These are phyloP conservation scores for Saturnia japonica DNA, from an alignment of 2,888 invertebrate genomes.

Conservation along the genomic window DNA sequence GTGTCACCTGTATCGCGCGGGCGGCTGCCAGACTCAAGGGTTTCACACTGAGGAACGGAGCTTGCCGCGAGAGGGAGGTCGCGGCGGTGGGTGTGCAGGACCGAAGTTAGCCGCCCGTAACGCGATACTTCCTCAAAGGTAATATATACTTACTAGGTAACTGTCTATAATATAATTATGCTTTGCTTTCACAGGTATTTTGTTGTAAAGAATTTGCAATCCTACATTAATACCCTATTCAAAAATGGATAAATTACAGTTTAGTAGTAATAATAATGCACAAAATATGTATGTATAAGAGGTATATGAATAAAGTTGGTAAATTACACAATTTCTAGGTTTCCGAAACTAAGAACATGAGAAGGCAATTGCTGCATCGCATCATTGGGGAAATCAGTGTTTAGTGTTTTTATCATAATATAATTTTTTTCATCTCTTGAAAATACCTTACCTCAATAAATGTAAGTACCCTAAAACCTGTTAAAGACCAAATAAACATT, in stretches of 20 bases:
- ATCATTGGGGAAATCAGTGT: not conserved
- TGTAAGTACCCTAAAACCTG: not conserved
- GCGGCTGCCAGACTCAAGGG: too few species aligned
- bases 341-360: not conserved
- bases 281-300: not conserved
- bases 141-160: not conserved
- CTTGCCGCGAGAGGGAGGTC: too few species aligned
- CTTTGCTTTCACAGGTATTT: not conserved
- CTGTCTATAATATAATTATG: not conserved
- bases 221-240: not conserved
- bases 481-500: not conserved
- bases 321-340: conserved; percentile 23
- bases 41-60: too few species aligned
- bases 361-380: not conserved
- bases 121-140: too few species aligned
- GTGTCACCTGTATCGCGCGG: too few species aligned
- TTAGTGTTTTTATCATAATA: conserved; percentile 1
- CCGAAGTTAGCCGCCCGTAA: too few species aligned
- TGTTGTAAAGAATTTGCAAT: not conserved
- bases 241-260: not conserved
- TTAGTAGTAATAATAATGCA: too few species aligned
- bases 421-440: not conserved
- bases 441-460: not conserved
- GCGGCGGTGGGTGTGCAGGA: too few species aligned
- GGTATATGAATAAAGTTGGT: conserved; percentile 13